Base-by-base conservation (phyloP, 2,113 vertebrate species). In the Thunnus maccoyii region DNA sequence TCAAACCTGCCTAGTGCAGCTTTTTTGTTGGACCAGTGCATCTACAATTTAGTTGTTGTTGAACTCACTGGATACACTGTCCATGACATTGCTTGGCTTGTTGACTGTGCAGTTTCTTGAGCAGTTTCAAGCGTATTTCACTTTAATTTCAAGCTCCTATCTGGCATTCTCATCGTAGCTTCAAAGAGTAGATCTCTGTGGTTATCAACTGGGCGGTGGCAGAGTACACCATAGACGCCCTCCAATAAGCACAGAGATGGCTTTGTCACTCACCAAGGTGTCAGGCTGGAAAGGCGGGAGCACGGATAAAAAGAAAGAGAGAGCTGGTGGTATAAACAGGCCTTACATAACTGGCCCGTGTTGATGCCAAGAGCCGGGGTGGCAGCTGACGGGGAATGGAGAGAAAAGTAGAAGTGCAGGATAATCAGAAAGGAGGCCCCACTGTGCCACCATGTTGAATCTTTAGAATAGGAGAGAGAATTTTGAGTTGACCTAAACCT, bases 331-430 rank as follows among this genome's bases (percentile, higher is more conserved):
- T 93, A 80, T 93, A 93, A 95, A 94, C 93, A 93, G 91, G 83
- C 54, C 88, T 95, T 95, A 89, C 90, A 89, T 93, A 96, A 95
- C 88, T 6, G 72, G 82, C 85, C 74, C 74, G 79, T 94, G 93
- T 94, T 92, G 88, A 92, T 94, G 92, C 93, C 93, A 94, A 83
- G 83, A 73, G 86, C 89, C 20, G 25, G 68, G 84, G 74, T 85
- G 86, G 82, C 89, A 86, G 84, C 83, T 82, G 83, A 77, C 58
- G 62, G 80, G 71, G 70, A 76, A 55, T 9, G 48, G 61, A 83
- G 82, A 30, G 71, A 67, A 56, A 68, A 63, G 57, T 20, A 57
- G 77, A 74, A 78, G 50, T 12, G 65, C 64, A 63, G 68, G 62
- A 78, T 89, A 82, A 89, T 88, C 81, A 63, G 66, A 67, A 16